phyloP scores from a whole-genome alignment of 2,888 invertebrate genomes.

The Mechanitis mazaeus region DNA sequence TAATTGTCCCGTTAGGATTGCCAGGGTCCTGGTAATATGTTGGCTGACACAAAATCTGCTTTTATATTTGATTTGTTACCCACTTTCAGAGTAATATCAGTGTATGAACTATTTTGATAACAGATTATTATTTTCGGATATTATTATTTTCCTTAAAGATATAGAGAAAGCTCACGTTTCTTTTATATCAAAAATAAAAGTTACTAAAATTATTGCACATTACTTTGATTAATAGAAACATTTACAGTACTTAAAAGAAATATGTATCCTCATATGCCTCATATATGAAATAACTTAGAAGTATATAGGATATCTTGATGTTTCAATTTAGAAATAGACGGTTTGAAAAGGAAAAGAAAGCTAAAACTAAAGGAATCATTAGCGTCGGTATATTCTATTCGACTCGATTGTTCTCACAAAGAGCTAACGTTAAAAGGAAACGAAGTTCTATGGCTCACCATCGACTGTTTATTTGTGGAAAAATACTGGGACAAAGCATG shows the following conservation, averaged over 20 bases:
- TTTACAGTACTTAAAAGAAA: too few species aligned
- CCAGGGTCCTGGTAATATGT: conserved; percentile 17
- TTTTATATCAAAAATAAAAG: too few species aligned
- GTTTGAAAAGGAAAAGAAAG: conserved; percentile 1
- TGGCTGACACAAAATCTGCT: conserved; percentile 18
- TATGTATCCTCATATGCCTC: too few species aligned
- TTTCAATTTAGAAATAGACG: conserved; percentile 1
- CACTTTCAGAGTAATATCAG: conserved; percentile 5
- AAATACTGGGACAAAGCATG: conserved; percentile 2
- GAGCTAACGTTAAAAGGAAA: conserved; percentile 44
- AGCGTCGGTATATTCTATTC: conserved; percentile 15
- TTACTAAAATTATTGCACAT: too few species aligned
- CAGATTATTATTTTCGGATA: not conserved
- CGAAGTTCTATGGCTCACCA: conserved; percentile 37
- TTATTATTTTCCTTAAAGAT: not conserved
- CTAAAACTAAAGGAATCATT: conserved; percentile 15
- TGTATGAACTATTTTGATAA: not conserved
- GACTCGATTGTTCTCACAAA: conserved; percentile 35
- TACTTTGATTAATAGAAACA: too few species aligned
- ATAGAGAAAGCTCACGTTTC: not conserved
- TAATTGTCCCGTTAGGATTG: conserved; percentile 29
- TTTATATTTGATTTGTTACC: conserved; percentile 19
- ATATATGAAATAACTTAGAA: too few species aligned
- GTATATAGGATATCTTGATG: not conserved
- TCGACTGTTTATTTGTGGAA: conserved; percentile 10